Evolutionary conservation across 2,888 invertebrate genomes (phyloP).

Genomic region (Elegia similella): DNA sequence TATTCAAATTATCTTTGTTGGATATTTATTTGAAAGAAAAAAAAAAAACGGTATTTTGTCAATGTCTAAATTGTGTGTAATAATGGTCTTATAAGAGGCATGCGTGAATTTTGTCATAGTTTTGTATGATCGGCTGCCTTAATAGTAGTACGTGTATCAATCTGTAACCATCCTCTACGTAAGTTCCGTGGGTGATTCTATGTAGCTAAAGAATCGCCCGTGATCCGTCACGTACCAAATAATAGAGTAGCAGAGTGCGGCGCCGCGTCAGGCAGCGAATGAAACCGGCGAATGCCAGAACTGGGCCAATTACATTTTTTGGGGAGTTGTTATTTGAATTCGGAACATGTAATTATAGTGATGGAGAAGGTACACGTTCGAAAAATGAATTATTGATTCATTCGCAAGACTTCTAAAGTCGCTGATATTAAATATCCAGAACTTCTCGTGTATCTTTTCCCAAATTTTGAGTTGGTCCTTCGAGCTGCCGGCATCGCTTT

Average conservation of each 20-base stretch:
- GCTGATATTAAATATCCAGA: slow-evolving; percentile 5
- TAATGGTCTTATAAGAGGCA: slow-evolving; percentile 57
- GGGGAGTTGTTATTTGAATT: background rate
- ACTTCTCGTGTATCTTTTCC: background rate
- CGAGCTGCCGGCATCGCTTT: background rate
- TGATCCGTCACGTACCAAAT: slow-evolving; percentile 69
- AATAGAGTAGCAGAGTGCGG: slow-evolving; percentile 53
- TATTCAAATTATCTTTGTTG: slow-evolving; percentile 67
- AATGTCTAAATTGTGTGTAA: slow-evolving; percentile 45
- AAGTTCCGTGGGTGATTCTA: slow-evolving; percentile 43
- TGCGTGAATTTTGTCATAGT: slow-evolving; percentile 57
- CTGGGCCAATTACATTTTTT: background rate
- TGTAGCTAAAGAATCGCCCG: slow-evolving; percentile 31
- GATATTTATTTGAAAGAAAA: slow-evolving; percentile 67
- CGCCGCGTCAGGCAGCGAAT: slow-evolving; percentile 18
- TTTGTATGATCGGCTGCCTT: slow-evolving; percentile 67
- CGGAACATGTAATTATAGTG: background rate
- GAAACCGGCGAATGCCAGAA: background rate
- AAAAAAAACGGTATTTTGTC: slow-evolving; percentile 54
- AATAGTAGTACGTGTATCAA: slow-evolving; percentile 61
- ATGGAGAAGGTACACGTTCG: background rate
- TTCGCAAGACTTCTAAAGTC: slow-evolving; percentile 7
- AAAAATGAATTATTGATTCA: background rate
- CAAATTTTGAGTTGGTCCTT: background rate
- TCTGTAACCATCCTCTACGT: slow-evolving; percentile 55